phyloP scores from a whole-genome alignment of 1,140 invertebrate genomes.

The Drosophila parvula region DNA sequence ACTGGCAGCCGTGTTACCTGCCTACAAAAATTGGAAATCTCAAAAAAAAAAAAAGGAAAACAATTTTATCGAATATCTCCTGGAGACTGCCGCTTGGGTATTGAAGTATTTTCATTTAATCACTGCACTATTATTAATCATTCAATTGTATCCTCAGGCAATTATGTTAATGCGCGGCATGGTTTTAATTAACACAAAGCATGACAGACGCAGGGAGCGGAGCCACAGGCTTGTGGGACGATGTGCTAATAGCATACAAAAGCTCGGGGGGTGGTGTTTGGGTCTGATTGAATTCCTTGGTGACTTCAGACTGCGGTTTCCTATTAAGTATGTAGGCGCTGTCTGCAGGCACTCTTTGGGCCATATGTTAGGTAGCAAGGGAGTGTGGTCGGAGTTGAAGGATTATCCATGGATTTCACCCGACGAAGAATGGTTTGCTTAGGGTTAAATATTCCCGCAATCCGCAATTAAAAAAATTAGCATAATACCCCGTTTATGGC shows the following conservation, averaged over 20 bases:
- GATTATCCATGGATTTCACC: not conserved
- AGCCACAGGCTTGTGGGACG: slow-evolving; percentile 1
- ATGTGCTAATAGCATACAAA: not conserved
- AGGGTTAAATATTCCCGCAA: slow-evolving; percentile 3
- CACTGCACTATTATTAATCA: slow-evolving; percentile 10
- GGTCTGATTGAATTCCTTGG: slow-evolving; percentile 3
- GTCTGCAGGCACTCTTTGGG: not conserved
- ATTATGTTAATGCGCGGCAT: slow-evolving; percentile 1
- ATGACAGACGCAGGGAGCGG: not conserved
- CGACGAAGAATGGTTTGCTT: not conserved
- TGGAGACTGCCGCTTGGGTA: not conserved
- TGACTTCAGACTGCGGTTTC: not conserved
- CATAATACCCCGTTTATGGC: slow-evolving; percentile 11
- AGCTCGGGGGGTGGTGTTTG: not conserved
- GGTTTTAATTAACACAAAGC: slow-evolving; percentile 11
- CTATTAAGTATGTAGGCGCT: not conserved
- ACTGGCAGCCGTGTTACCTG: not conserved
- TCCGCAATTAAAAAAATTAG: slow-evolving; percentile 9
- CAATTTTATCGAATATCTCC: not conserved
- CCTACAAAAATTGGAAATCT: not conserved
- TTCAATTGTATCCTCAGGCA: slow-evolving; percentile 8
- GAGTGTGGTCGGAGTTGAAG: not conserved
- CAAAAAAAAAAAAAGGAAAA: not conserved
- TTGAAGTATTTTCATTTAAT: not conserved
- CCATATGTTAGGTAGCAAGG: not conserved